Percentiles rank a stretch among this genome's conserved stretches.
Conservation (phyloP, 2,888 invertebrate species). For the Punctoribates punctum region DNA sequence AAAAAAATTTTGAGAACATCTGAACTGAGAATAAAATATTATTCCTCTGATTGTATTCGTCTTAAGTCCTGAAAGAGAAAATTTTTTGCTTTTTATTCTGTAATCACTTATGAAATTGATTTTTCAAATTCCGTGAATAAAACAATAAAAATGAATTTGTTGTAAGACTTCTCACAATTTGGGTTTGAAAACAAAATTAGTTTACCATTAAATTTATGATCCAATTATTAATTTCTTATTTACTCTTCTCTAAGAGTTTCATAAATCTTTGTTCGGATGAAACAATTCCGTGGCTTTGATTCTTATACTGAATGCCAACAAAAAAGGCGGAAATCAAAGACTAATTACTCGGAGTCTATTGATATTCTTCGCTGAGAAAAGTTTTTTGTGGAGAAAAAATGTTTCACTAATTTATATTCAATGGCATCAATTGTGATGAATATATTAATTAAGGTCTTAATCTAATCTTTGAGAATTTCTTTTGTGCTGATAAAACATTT, state of each 20-base stretch:
- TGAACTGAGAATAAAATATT: conserved; percentile 12
- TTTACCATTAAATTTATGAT: too few species aligned
- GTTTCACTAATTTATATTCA: conserved; percentile 8
- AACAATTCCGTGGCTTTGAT: neutral
- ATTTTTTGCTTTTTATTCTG: neutral
- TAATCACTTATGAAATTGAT: neutral
- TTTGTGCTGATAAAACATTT: conserved; percentile 1
- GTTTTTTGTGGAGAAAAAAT: neutral
- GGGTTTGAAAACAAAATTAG: too few species aligned
- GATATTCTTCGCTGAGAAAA: neutral
- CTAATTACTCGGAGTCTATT: neutral
- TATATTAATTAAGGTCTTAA: conserved; percentile 33
- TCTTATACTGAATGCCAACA: neutral
- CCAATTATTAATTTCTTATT: too few species aligned
- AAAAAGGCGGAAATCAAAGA: conserved; percentile 11
- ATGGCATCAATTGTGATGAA: neutral
- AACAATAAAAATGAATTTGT: too few species aligned
- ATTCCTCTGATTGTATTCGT: neutral
- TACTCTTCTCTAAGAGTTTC: too few species aligned
- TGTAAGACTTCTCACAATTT: too few species aligned
- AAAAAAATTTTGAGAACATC: neutral
- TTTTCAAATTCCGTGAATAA: too few species aligned
- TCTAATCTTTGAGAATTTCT: neutral
- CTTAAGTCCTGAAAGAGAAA: neutral
- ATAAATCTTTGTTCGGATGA: neutral